A percentile compares a stretch with the other conserved stretches of the same genome.
These are phyloP conservation scores for Echinarachnius parma DNA, from an alignment of 53 echinoderm and acorn worm species.

Conservation along the genomic window DNA sequence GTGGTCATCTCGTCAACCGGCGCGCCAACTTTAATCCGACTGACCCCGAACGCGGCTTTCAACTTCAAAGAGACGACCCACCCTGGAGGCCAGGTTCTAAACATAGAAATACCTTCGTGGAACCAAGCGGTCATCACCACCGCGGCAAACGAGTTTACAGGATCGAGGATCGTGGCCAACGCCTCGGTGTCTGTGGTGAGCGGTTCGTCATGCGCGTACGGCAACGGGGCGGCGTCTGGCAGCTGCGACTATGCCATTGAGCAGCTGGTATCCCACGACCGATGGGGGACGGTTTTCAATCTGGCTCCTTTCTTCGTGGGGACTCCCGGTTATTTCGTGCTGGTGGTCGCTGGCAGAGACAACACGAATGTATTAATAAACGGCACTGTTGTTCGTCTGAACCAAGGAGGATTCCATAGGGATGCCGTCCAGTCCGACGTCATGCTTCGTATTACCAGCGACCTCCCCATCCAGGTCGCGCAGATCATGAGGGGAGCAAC, in stretches of 20 bases:
- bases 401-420: neutral
- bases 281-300: conserved; percentile 24
- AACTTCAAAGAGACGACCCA: conserved; percentile 1
- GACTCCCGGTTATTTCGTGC: conserved; percentile 13
- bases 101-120: conserved; percentile 17
- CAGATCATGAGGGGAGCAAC: conserved; percentile 16
- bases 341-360: conserved; percentile 18
- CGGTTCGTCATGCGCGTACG: conserved; percentile 26
- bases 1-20: conserved; percentile 22
- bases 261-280: conserved; percentile 18
- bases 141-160: conserved; percentile 24
- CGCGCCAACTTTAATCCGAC: conserved; percentile 1
- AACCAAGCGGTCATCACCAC: conserved; percentile 28
- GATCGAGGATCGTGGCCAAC: conserved; percentile 31
- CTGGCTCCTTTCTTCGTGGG: conserved; percentile 13
- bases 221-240: neutral
- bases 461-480: conserved; percentile 33
- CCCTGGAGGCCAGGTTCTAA: neutral
- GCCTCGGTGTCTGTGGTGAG: conserved; percentile 1
- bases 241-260: conserved; percentile 32
- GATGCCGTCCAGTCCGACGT: neutral
- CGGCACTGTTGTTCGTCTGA: neutral
- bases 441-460: conserved; percentile 29
- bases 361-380: conserved; percentile 5
- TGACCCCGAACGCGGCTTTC: conserved; percentile 22